Conservation (phyloP, 2,113 vertebrate genomes). For the Mesocricetus auratus region DNA sequence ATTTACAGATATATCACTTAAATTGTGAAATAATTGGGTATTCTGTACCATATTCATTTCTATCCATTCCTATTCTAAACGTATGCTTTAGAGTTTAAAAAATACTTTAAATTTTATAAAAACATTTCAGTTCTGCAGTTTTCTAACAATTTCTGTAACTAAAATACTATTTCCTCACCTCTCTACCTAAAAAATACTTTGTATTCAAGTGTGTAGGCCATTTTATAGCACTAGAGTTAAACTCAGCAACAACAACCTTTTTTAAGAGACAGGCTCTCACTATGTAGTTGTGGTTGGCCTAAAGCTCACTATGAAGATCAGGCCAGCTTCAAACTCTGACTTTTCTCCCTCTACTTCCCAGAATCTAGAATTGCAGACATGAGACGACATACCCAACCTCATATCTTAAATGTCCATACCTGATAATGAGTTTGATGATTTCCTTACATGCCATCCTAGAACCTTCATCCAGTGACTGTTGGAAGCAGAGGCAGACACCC, state of each 20-base stretch:
- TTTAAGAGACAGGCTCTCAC: neutral
- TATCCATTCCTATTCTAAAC: neutral
- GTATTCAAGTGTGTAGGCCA: neutral
- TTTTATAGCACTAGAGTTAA: neutral
- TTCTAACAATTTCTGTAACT: conserved; percentile 1
- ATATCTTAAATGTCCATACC: too few species aligned
- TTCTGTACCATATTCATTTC: neutral
- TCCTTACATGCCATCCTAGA: too few species aligned
- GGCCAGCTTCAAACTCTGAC: neutral
- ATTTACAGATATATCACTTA: neutral
- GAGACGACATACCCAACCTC: neutral
- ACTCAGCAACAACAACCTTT: neutral
- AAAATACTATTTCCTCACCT: neutral
- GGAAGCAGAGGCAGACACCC: too few species aligned
- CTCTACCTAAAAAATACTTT: neutral
- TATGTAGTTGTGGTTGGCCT: neutral
- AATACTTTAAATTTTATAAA: neutral
- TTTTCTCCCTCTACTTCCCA: neutral
- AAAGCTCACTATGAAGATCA: neutral
- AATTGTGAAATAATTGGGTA: neutral
- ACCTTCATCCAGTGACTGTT: too few species aligned
- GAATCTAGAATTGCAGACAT: neutral
- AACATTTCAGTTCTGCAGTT: neutral
- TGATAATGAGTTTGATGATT: too few species aligned
- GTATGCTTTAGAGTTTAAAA: neutral